phyloP scores from a whole-genome alignment of 2,888 invertebrate species.

The Ptilodon capucinus region DNA sequence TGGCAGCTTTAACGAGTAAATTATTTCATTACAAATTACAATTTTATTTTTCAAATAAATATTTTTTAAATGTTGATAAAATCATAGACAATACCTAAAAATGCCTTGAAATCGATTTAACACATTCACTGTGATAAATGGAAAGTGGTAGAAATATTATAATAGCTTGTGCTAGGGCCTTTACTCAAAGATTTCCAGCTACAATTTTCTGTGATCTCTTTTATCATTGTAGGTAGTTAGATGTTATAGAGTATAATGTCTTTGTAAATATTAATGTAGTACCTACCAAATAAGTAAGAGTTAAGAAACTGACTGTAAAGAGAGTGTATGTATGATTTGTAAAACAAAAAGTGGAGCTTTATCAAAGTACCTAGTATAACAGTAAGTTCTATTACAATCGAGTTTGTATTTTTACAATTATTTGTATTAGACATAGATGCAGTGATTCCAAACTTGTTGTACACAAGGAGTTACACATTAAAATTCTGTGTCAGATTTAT shows the following conservation, averaged over 20 bases:
- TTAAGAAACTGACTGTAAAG: slow-evolving; percentile 77
- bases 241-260: slow-evolving; percentile 70
- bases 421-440: slow-evolving; percentile 67
- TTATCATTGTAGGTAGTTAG: slow-evolving; percentile 76
- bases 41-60: slow-evolving; percentile 20
- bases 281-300: slow-evolving; percentile 40
- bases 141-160: slow-evolving; percentile 70
- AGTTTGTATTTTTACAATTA: slow-evolving; percentile 82
- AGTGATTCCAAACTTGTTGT: slow-evolving; percentile 64
- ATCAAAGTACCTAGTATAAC: slow-evolving; percentile 80
- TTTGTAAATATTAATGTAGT: slow-evolving; percentile 72
- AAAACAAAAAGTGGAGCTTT: slow-evolving; percentile 82
- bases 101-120: slow-evolving; percentile 71
- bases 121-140: slow-evolving; percentile 76
- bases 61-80: slow-evolving; percentile 23
- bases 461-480: slow-evolving; percentile 59
- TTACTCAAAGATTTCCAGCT: slow-evolving; percentile 82
- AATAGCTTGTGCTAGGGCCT: slow-evolving; percentile 71
- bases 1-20: slow-evolving; percentile 41
- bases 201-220: slow-evolving; percentile 84
- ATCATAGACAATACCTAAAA: slow-evolving; percentile 62
- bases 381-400: slow-evolving; percentile 70
- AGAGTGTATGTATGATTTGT: slow-evolving; percentile 81
- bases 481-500: slow-evolving; percentile 74
- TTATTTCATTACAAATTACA: slow-evolving; percentile 12